Evolutionary conservation across 2,888 invertebrate species (phyloP).

Genomic region (Brassicogethes aeneus): DNA sequence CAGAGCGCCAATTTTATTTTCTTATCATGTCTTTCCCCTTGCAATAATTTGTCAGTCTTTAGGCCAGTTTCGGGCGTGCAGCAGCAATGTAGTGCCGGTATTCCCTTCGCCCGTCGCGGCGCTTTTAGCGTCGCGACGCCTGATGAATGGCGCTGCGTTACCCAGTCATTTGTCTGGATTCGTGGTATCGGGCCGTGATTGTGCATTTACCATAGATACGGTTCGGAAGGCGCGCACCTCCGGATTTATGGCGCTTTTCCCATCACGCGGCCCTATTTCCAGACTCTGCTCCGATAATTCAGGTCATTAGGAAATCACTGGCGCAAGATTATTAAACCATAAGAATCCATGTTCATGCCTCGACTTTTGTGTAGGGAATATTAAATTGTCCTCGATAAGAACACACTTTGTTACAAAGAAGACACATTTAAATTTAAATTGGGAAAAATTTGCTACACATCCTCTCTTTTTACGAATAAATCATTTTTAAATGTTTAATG

Average conservation of each 20-base stretch:
- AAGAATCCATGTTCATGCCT: no score
- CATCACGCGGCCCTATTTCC: slow-evolving; percentile 11
- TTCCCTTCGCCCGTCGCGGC: not conserved
- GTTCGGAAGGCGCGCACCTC: slow-evolving; percentile 18
- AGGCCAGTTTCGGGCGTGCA: not conserved
- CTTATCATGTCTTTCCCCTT: not conserved
- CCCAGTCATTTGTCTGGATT: slow-evolving; percentile 32
- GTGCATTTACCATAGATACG: slow-evolving; percentile 27
- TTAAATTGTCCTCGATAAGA: no score
- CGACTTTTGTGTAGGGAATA: no score
- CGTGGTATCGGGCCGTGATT: slow-evolving; percentile 27
- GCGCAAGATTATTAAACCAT: no score
- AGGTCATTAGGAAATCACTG: no score
- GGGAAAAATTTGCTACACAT: no score
- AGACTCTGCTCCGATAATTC: not conserved
- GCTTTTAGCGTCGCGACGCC: slow-evolving; percentile 11
- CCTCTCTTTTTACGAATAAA: no score
- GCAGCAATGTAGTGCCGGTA: not conserved
- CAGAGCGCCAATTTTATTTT: not conserved
- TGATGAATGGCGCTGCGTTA: slow-evolving; percentile 30
- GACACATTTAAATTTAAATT: no score
- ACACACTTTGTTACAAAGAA: no score
- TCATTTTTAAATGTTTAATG: no score
- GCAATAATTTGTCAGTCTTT: slow-evolving; percentile 1
- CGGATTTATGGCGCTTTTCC: slow-evolving; percentile 19